Evolutionary conservation across 2,797 vertebrate genomes (phyloP), one percentile per base, ranked within the genome.

Genomic region (Botia almorhae): DNA sequence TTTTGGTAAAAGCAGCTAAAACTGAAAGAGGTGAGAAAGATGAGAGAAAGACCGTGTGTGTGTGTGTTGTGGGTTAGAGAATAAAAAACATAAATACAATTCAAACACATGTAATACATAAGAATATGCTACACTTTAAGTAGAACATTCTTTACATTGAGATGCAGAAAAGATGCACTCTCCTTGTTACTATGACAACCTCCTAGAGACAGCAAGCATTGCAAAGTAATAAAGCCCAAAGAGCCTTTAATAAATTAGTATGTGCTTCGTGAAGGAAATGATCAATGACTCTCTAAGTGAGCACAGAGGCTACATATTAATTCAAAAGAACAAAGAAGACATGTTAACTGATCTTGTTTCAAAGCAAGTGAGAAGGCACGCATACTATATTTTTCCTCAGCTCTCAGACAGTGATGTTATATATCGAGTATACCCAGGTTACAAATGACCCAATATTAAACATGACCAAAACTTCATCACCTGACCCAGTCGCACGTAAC

Each of bases 171-270:
- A 23, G 17, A 61, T 11, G 68, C 50, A 39, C 14, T 17, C 29
- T 60, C 69, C 71, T 48, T 5, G 88, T 85, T 87, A 55, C 89
- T 87, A 89, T 89, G 77, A 89, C 89, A 91, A 92, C 90, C 87
- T 72, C 67, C 61, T 68, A 65, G 46, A 73, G 69, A 50, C 69
- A 77, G 86, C 82, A 84, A 81, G 80, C 46, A 64, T 36, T 71
- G 68, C 61, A 78, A 81, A 2, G 58, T 88, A 84, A 82, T 74
- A 79, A 56, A 33, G 65, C 39, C 23, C 3, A 3, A 23, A 36
- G 46, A 67, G 51, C 26, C 55, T 67, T 72, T 50, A 23, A 79
- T 71, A 63, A 63, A 71, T 63, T 11, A 46, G 61, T 29, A 21
- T 61, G 14, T 65, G 36, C 60, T 56, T 19, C 56, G 56, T 29